Conservation (phyloP, 2,888 invertebrate species). For the Neoaliturus tenellus region DNA sequence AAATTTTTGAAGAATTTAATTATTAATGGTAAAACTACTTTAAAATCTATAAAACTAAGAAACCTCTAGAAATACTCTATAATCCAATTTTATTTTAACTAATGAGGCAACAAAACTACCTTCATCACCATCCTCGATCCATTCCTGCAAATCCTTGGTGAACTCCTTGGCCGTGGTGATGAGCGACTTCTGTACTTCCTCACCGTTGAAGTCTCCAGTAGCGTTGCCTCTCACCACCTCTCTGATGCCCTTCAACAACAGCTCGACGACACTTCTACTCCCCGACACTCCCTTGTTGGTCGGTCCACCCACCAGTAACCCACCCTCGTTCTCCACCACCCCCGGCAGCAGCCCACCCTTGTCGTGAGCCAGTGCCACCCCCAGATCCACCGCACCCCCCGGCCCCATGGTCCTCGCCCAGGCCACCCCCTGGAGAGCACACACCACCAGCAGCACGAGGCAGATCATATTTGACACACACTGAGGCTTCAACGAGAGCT, state of each 20-base stretch:
- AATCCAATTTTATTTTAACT: no score
- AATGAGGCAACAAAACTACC: conserved; percentile 8
- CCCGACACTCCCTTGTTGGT: not conserved
- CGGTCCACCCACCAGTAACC: conserved; percentile 1
- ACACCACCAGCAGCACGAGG: conserved; percentile 15
- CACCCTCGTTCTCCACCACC: not conserved
- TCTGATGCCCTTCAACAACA: conserved; percentile 29
- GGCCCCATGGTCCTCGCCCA: not conserved
- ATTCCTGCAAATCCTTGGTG: not conserved
- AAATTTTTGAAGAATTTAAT: no score
- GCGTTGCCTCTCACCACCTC: not conserved
- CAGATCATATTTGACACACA: not conserved
- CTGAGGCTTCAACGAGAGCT: not conserved
- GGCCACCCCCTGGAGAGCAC: not conserved
- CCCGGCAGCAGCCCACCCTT: not conserved
- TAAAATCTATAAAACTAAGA: no score
- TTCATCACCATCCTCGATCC: conserved; percentile 22
- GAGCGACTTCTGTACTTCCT: conserved; percentile 16
- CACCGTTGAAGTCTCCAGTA: conserved; percentile 14
- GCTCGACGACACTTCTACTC: not conserved
- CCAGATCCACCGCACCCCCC: not conserved
- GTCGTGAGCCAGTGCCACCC: not conserved
- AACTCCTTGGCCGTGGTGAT: not conserved
- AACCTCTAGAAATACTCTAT: no score
- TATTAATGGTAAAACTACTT: no score